Evolutionary conservation across 2,797 vertebrate genomes (phyloP).

Genomic region (Sebastes wilsoni): DNA sequence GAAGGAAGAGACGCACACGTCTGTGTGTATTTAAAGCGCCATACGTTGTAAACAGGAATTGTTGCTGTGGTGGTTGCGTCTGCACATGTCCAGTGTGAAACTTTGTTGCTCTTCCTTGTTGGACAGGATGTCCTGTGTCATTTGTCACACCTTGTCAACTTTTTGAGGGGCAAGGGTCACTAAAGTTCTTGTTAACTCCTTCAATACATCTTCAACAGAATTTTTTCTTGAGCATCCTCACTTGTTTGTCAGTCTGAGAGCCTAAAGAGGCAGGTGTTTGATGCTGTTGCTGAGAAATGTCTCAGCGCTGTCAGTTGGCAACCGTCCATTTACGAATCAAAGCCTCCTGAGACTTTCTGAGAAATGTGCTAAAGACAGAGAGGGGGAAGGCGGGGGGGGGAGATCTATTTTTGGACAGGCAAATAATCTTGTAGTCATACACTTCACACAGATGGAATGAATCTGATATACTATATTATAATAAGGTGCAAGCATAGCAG

Average conservation of each 20-base stretch:
- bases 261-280: constrained; percentile 16
- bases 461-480: constrained; percentile 35
- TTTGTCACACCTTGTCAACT: constrained; percentile 23
- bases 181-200: background rate
- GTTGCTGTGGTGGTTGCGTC: constrained; percentile 40
- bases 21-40: constrained; percentile 52
- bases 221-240: background rate
- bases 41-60: constrained; percentile 75
- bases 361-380: constrained; percentile 51
- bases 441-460: constrained; percentile 25
- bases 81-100: constrained; percentile 35
- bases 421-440: constrained; percentile 54
- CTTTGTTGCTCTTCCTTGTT: constrained; percentile 47
- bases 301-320: constrained; percentile 37
- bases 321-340: constrained; percentile 50
- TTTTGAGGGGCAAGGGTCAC: background rate
- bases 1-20: constrained; percentile 45
- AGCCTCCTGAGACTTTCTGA: constrained; percentile 47
- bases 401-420: constrained; percentile 61
- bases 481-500: constrained; percentile 36
- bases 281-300: constrained; percentile 43
- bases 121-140: constrained; percentile 70
- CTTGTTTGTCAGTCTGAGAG: constrained; percentile 12
- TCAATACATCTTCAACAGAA: background rate
- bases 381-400: background rate